phyloP scores from a whole-genome alignment of 2,797 vertebrate species.

The Sylvilagus floridanus region DNA sequence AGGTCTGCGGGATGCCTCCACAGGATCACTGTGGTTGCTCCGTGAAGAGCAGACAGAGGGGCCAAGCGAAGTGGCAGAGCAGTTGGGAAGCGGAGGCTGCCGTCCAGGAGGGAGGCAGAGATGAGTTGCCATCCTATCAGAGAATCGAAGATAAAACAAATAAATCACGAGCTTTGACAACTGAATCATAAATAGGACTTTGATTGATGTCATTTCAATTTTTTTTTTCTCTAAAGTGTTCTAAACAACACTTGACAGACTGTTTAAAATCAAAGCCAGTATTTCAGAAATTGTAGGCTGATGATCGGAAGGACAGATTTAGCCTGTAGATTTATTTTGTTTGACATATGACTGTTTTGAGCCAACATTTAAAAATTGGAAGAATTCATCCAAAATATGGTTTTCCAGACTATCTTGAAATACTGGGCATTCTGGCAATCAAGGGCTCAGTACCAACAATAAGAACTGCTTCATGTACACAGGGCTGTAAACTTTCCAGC shows the following conservation, averaged over 20 bases:
- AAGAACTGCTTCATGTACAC: not conserved
- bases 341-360: conserved; percentile 20
- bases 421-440: not conserved
- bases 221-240: conserved; percentile 17
- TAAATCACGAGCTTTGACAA: conserved; percentile 58
- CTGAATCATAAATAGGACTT: conserved; percentile 32
- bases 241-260: conserved; percentile 44
- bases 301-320: conserved; percentile 56
- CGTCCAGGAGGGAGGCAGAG: not conserved
- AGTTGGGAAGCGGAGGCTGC: not conserved
- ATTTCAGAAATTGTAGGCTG: conserved; percentile 15
- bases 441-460: not conserved
- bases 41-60: not conserved
- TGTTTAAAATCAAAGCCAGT: conserved; percentile 46
- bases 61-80: not conserved
- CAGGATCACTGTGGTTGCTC: not conserved
- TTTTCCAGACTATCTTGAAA: conserved; percentile 41
- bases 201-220: conserved; percentile 62
- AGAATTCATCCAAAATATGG: conserved; percentile 27
- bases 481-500: not conserved
- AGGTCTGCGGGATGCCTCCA: not conserved
- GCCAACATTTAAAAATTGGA: conserved; percentile 52
- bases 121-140: not conserved
- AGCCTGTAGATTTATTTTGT: conserved; percentile 52
- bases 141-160: conserved; percentile 61